phyloP scores from a whole-genome alignment of 2,113 vertebrate species.

The Falco punctatus region DNA sequence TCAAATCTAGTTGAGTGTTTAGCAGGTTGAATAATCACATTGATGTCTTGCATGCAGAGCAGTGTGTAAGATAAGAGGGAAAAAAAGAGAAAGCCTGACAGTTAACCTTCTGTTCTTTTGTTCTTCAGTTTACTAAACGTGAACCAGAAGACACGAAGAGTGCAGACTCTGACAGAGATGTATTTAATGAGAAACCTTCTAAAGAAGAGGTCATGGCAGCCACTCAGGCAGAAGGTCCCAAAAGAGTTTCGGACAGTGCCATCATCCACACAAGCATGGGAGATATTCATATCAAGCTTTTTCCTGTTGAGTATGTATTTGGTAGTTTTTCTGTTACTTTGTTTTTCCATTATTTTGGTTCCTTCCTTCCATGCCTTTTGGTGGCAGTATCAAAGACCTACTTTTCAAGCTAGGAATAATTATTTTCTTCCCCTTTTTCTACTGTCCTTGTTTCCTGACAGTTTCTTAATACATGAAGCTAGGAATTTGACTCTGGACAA shows the following conservation, averaged over 20 bases:
- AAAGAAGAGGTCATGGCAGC: slow-evolving; percentile 99
- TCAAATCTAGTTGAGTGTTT: neutral
- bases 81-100: neutral
- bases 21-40: neutral
- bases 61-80: neutral
- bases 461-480: neutral
- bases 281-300: slow-evolving; percentile 97
- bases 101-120: neutral
- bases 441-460: neutral
- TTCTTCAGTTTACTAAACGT: slow-evolving; percentile 90
- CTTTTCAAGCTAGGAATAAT: neutral
- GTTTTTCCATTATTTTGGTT: neutral
- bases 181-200: slow-evolving; percentile 98
- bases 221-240: slow-evolving; percentile 97
- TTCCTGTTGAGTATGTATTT: slow-evolving; percentile 93
- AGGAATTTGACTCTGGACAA: neutral
- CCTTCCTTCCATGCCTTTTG: neutral
- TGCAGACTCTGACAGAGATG: slow-evolving; percentile 95
- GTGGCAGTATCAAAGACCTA: neutral
- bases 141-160: slow-evolving; percentile 98
- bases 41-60: neutral
- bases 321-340: neutral
- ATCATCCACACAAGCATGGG: slow-evolving; percentile 99
- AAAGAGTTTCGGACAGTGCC: slow-evolving; percentile 96
- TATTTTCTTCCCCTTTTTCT: neutral